These are phyloP conservation scores for Mycetomoellerius zeteki DNA, from an alignment of 1,140 invertebrate species.

Conservation along the genomic window DNA sequence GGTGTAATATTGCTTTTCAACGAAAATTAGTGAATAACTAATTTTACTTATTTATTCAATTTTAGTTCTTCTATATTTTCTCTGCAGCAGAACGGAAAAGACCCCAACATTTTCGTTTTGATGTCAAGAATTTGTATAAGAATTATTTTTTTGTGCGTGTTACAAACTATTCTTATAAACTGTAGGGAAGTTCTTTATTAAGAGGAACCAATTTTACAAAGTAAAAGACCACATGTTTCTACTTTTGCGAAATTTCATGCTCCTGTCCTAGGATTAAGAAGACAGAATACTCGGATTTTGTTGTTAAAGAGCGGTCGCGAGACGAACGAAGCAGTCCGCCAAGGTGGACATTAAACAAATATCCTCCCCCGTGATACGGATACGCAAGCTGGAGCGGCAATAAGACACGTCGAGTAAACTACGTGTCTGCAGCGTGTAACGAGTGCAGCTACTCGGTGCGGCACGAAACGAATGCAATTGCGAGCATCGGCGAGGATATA, in stretches of 20 bases:
- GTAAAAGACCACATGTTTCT: neutral
- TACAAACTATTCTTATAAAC: constrained; percentile 13
- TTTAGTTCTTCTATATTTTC: neutral
- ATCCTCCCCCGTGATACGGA: constrained; percentile 10
- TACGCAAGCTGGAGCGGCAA: constrained; percentile 14
- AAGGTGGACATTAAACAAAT: constrained; percentile 40
- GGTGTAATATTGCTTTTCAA: neutral
- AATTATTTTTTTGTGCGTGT: neutral
- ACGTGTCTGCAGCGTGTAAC: constrained; percentile 37
- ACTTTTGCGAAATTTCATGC: constrained; percentile 16
- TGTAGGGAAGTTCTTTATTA: neutral
- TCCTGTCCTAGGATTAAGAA: constrained; percentile 11
- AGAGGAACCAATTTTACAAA: constrained; percentile 35
- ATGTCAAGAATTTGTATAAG: neutral
- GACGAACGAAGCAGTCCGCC: constrained; percentile 8
- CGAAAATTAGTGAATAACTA: neutral
- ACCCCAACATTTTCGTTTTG: neutral
- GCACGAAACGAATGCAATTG: constrained; percentile 58
- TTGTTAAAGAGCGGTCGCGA: constrained; percentile 21
- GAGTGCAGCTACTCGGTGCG: constrained; percentile 29
- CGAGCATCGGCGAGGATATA: constrained; percentile 35
- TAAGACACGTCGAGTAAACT: constrained; percentile 44
- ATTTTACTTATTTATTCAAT: neutral
- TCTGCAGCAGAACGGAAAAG: neutral
- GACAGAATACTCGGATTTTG: constrained; percentile 18